These are phyloP conservation scores for Apotomis capreana DNA, from an alignment of 2,888 invertebrate genomes.

Conservation along the genomic window DNA sequence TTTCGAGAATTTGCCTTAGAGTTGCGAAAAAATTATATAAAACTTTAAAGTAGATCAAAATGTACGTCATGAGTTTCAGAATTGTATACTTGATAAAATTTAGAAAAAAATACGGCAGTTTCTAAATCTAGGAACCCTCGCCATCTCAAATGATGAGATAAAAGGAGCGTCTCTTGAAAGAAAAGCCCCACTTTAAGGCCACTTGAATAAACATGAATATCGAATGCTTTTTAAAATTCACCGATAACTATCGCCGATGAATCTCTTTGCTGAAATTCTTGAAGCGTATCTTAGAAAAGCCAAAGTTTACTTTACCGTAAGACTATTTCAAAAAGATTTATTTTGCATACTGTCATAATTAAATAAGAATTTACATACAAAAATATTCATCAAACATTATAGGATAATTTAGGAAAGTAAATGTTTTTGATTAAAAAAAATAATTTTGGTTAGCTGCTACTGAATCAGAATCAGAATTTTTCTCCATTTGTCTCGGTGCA, in stretches of 20 bases:
- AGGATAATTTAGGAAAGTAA: too few species aligned
- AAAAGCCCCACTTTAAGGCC: constrained; percentile 48
- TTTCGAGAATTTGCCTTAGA: too few species aligned
- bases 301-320: background rate
- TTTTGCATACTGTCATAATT: too few species aligned
- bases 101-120: constrained; percentile 3
- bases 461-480: too few species aligned
- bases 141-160: constrained; percentile 30
- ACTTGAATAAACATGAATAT: constrained; percentile 70
- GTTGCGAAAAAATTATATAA: too few species aligned
- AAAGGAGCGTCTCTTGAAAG: constrained; percentile 51
- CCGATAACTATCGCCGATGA: constrained; percentile 42
- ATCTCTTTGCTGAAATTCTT: constrained; percentile 32
- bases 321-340: too few species aligned
- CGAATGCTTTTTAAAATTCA: constrained; percentile 61
- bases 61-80: background rate
- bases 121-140: constrained; percentile 1
- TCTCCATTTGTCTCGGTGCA: too few species aligned
- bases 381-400: too few species aligned
- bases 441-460: too few species aligned
- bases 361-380: too few species aligned
- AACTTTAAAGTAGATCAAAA: too few species aligned
- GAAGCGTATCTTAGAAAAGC: constrained; percentile 4
- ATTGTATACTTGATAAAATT: background rate
- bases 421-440: too few species aligned